Percentiles rank a stretch among this genome's conserved stretches.
These are phyloP conservation scores for Pocillopora verrucosa DNA, from an alignment of 64 coral and sea anemone species.

Conservation along the genomic window DNA sequence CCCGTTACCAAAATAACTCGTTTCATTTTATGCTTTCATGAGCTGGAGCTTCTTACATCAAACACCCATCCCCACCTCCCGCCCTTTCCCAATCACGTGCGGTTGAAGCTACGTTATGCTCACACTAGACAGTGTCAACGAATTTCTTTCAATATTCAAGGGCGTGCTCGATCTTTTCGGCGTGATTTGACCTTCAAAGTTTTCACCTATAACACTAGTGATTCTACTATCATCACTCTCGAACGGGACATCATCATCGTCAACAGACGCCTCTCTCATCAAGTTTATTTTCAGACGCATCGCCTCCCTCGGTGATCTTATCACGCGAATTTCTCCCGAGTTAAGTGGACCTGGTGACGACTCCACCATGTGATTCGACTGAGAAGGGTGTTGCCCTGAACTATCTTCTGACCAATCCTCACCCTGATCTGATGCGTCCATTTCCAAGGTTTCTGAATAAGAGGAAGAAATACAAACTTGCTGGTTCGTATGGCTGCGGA, in stretches of 20 bases:
- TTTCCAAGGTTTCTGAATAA: constrained; percentile 5
- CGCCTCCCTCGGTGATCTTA: constrained; percentile 13
- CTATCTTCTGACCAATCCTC: too few relatives aligned
- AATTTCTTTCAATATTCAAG: background rate
- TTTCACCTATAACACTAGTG: background rate
- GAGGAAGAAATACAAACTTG: background rate
- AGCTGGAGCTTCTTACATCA: too few relatives aligned
- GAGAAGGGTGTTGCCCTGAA: background rate
- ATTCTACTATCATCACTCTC: background rate
- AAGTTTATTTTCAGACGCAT: background rate
- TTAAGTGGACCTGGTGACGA: background rate
- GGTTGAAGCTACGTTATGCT: background rate
- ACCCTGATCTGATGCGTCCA: background rate
- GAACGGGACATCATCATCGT: background rate
- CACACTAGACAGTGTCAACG: background rate
- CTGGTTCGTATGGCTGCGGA: background rate
- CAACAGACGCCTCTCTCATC: constrained; percentile 13
- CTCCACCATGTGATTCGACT: background rate
- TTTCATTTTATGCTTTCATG: too few relatives aligned
- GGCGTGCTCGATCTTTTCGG: background rate
- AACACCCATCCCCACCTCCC: background rate
- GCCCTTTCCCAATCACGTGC: background rate
- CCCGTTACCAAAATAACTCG: too few relatives aligned
- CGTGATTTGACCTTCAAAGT: background rate
- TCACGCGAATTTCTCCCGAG: background rate